Evolutionary conservation across 2,888 invertebrate species (phyloP).

Genomic region (Archips crataeganus): DNA sequence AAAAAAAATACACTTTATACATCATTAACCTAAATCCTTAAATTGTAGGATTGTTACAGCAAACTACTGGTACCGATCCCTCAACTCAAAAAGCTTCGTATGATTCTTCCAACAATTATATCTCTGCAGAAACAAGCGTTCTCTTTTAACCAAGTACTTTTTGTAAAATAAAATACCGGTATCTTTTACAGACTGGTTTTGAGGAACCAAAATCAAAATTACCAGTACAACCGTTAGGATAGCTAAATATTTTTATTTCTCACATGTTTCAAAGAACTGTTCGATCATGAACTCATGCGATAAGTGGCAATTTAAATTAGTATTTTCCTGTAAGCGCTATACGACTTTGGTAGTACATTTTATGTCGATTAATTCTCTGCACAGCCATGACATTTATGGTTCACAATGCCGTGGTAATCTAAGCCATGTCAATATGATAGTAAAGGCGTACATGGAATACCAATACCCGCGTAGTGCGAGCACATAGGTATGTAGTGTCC

Average conservation of each 20-base stretch:
- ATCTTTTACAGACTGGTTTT: slow-evolving; percentile 2
- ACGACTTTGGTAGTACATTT: neutral
- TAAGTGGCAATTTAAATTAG: neutral
- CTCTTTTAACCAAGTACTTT: too few species aligned
- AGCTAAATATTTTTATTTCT: neutral
- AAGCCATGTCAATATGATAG: slow-evolving; percentile 24
- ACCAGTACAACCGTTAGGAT: neutral
- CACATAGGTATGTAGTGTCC: slow-evolving; percentile 32
- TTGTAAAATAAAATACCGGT: neutral
- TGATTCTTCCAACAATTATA: neutral
- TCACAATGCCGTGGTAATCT: slow-evolving; percentile 32
- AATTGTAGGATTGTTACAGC: too few species aligned
- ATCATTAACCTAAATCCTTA: too few species aligned
- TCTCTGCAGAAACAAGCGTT: too few species aligned
- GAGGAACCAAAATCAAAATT: neutral
- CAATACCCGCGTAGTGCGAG: slow-evolving; percentile 3
- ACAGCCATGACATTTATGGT: slow-evolving; percentile 47
- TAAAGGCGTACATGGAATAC: slow-evolving; percentile 29
- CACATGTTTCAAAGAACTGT: neutral
- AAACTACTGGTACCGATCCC: too few species aligned
- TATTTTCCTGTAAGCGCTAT: slow-evolving; percentile 25
- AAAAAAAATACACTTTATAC: too few species aligned
- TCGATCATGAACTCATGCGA: neutral
- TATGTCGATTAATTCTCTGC: slow-evolving; percentile 30
- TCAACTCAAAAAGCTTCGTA: neutral